phyloP scores from a whole-genome alignment of 2,113 vertebrate genomes.

The Amphiprion ocellaris region DNA sequence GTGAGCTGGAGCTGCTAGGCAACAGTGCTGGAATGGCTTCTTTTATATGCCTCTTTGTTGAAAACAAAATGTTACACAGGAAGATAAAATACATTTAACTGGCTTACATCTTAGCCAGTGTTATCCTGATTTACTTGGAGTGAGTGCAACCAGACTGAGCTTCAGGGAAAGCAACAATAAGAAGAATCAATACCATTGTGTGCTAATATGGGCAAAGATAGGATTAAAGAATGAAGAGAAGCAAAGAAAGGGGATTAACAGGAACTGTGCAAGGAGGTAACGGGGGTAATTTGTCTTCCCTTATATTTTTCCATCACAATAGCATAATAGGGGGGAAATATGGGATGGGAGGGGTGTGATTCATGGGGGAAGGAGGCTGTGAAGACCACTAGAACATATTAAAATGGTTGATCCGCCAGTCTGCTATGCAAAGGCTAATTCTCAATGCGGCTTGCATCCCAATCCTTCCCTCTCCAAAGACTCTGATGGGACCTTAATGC shows the following conservation, averaged over 20 bases:
- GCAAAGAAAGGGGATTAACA: constrained; percentile 40
- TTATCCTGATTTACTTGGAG: neutral
- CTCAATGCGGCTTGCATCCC: constrained; percentile 22
- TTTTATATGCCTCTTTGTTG: constrained; percentile 4
- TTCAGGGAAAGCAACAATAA: constrained; percentile 1
- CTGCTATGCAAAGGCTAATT: constrained; percentile 20
- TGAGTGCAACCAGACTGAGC: neutral
- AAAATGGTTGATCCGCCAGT: constrained; percentile 17
- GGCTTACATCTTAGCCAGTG: constrained; percentile 3
- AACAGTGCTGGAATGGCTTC: neutral
- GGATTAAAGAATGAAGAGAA: constrained; percentile 32
- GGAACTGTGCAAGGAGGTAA: constrained; percentile 14
- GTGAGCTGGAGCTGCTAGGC: constrained; percentile 40
- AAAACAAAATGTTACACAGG: constrained; percentile 1
- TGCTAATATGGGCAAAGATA: constrained; percentile 25
- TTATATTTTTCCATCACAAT: constrained; percentile 29
- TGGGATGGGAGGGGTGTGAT: constrained; percentile 4
- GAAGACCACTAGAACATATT: constrained; percentile 15
- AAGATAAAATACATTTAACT: constrained; percentile 26
- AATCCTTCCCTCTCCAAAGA: constrained; percentile 20
- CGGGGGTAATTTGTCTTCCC: constrained; percentile 34
- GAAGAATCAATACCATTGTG: constrained; percentile 24
- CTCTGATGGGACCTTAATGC: constrained; percentile 17
- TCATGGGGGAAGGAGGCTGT: constrained; percentile 12
- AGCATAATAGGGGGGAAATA: constrained; percentile 9